These are phyloP conservation scores for Agraylea sexmaculata DNA, from an alignment of 1,140 invertebrate species.

Conservation along the genomic window DNA sequence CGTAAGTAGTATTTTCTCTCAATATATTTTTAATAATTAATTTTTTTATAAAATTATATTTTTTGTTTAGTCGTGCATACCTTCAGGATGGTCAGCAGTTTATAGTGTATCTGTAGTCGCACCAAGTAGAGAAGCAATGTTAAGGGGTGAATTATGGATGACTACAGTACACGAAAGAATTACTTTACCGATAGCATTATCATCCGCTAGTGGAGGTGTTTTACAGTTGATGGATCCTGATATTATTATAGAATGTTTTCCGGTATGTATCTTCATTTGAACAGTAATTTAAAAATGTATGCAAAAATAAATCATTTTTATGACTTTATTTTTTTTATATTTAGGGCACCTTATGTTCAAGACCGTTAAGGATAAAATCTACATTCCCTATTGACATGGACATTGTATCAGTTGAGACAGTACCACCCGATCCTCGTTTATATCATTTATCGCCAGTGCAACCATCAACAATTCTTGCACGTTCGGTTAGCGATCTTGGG, in stretches of 20 bases:
- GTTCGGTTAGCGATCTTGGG: constrained; percentile 18
- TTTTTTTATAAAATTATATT: constrained; percentile 1
- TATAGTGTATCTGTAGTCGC: constrained; percentile 27
- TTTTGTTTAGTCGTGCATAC: constrained; percentile 22
- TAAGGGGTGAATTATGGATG: constrained; percentile 22
- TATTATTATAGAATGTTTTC: constrained; percentile 15
- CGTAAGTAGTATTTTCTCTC: constrained; percentile 14
- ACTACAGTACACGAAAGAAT: constrained; percentile 17
- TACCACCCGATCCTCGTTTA: constrained; percentile 7
- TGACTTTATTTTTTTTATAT: constrained; percentile 24
- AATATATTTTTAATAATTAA: not conserved
- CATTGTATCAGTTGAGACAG: constrained; percentile 16
- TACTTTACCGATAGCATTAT: constrained; percentile 13
- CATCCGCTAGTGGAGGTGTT: constrained; percentile 16
- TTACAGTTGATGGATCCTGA: constrained; percentile 12
- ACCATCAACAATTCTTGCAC: constrained; percentile 12
- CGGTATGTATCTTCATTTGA: constrained; percentile 9
- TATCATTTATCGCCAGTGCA: constrained; percentile 4
- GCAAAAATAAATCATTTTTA: constrained; percentile 1
- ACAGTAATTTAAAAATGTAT: no score
- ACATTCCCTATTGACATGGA: constrained; percentile 19
- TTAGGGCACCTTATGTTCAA: constrained; percentile 67
- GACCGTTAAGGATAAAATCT: constrained; percentile 31
- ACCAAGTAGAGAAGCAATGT: constrained; percentile 25
- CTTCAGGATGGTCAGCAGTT: constrained; percentile 18